Evolutionary conservation across 2,797 vertebrate species (phyloP).

Genomic region (Taeniopygia guttata): DNA sequence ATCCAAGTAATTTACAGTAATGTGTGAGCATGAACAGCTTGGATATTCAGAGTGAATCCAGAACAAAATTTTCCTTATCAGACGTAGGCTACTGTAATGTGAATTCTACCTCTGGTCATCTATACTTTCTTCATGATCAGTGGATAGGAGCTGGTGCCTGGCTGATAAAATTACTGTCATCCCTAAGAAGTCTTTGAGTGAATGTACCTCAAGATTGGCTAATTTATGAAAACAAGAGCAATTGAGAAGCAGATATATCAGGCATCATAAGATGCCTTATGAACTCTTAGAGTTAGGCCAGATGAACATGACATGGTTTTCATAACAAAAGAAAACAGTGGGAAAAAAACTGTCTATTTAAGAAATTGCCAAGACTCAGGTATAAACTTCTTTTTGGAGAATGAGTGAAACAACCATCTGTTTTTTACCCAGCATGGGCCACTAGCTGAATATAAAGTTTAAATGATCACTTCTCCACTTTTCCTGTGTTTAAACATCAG

Average conservation of each 20-base stretch:
- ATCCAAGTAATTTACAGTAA: neutral
- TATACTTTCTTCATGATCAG: neutral
- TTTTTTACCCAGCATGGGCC: neutral
- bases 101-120: neutral
- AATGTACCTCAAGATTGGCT: neutral
- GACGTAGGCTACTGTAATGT: neutral
- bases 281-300: neutral
- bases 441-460: neutral
- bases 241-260: neutral
- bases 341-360: neutral
- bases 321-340: neutral
- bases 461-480: neutral
- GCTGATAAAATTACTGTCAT: neutral
- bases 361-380: neutral
- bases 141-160: neutral
- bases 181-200: neutral
- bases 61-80: neutral
- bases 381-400: neutral
- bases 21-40: fast-evolving
- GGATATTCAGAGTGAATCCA: neutral
- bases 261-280: neutral
- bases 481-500: neutral
- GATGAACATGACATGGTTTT: neutral
- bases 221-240: neutral
- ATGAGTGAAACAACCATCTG: neutral